Percentiles rank a stretch among this genome's conserved stretches.
Conservation (phyloP, 2,888 invertebrate species). For the Platycnemis pennipes region DNA sequence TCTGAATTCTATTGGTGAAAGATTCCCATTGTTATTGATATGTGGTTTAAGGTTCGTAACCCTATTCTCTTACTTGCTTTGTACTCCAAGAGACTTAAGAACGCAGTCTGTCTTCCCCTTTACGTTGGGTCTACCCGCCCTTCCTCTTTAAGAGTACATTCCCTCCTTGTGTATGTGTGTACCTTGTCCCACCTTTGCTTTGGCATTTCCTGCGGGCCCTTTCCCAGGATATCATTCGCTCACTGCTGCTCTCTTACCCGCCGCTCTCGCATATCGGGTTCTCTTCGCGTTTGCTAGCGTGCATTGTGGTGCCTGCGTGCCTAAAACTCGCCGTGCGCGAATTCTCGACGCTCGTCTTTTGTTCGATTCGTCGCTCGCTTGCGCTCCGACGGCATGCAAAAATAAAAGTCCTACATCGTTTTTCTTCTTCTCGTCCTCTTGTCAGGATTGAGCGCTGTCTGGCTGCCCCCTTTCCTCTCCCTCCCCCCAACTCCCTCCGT, state of each 20-base stretch:
- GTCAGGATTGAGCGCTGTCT: not conserved
- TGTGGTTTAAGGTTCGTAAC: too few species aligned
- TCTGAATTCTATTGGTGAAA: too few species aligned
- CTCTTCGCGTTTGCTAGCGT: not conserved
- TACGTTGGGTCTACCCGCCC: not conserved
- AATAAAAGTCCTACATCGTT: not conserved
- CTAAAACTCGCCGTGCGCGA: not conserved
- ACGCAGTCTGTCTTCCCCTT: not conserved
- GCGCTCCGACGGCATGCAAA: not conserved
- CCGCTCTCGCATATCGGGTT: not conserved
- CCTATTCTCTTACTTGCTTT: too few species aligned
- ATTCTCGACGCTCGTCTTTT: not conserved
- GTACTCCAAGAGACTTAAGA: too few species aligned
- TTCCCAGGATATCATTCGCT: too few species aligned
- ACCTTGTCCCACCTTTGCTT: not conserved
- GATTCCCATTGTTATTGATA: too few species aligned
- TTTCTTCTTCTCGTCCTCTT: constrained; percentile 14
- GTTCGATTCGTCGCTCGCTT: constrained; percentile 16
- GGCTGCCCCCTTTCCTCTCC: not conserved
- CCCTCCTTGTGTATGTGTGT: too few species aligned
- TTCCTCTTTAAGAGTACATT: not conserved
- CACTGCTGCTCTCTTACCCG: not conserved
- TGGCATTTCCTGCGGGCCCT: not conserved
- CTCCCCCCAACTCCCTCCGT: not conserved
- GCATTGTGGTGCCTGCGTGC: not conserved